Evolutionary conservation across 2,113 vertebrate genomes (phyloP), one percentile per base, ranked within the genome.

Genomic region (Orthochromis indermauri): DNA sequence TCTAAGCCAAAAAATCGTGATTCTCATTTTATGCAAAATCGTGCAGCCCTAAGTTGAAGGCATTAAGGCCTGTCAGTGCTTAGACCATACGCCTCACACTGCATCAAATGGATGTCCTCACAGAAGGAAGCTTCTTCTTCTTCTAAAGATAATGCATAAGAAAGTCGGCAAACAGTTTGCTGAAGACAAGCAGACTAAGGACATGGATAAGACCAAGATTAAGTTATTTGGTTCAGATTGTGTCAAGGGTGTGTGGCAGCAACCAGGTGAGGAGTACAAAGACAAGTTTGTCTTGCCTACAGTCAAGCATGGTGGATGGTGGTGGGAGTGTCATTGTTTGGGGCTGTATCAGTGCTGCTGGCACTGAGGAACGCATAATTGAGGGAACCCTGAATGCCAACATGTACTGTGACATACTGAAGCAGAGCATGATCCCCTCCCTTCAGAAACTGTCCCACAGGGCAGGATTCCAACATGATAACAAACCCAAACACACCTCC

Each of bases 331-430:
- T 63, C 31, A 63, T 63, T 19, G 59, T 35, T 63, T 35, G 59
- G 59, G 59, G 31, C 31, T 63, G 31, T 4, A 63, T 63, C 9
- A 35, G 31, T n/a, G 59, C 31, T 63, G 59, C 59, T 35, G 1
- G 31, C 59, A 19, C 59, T 33, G 28, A 0, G 28, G 16, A 63
- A 63, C 10, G 5, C 6, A 63, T 33, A 63, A 63, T 63, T 63
- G 28, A 63, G 59, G 28, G 59, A 63, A 4, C 16, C 28, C 59
- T 63, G 28, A 33, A 63, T 63, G 16, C 59, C 10, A 63, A 63
- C 59, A 33, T 63, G 59, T 63, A 33, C 28, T 61, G 57, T 61
- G 57, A 61, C 57, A 63, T 63, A 63, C 16, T 63, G 28, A 63
- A 63, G 59, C 59, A 63, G 16, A 63, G 59, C 9, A 63, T 33